Evolutionary conservation across 30 jellyfish, hydroid and myxozoan genomes (phyloP).

Genomic region (Aurelia sp.): DNA sequence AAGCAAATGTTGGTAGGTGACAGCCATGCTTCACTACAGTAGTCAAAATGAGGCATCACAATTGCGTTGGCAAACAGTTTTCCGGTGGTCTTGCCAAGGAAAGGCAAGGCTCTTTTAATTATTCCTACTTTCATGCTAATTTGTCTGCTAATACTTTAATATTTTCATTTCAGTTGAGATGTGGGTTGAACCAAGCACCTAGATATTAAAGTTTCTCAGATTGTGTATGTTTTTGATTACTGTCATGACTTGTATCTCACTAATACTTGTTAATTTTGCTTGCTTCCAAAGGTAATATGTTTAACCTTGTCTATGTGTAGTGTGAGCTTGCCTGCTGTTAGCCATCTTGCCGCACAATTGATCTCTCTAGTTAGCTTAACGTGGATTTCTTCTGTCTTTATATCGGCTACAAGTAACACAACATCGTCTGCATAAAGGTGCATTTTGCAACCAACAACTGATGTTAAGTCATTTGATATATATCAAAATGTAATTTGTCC

Average conservation of each 20-base stretch:
- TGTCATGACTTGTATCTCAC: conserved; percentile 14
- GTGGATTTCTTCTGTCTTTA: conserved; percentile 22
- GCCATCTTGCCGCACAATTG: conserved; percentile 29
- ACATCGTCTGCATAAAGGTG: conserved; percentile 58
- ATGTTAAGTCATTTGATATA: too few species aligned
- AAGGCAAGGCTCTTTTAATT: conserved; percentile 19
- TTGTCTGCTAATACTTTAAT: conserved; percentile 26
- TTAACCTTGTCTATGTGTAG: conserved; percentile 13
- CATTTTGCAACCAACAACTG: conserved; percentile 35
- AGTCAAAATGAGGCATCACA: conserved; percentile 42
- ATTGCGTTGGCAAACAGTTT: conserved; percentile 12
- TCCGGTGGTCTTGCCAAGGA: conserved; percentile 40
- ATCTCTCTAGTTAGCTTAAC: conserved; percentile 35
- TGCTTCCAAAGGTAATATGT: conserved; percentile 30
- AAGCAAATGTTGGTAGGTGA: conserved; percentile 41
- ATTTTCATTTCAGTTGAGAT: conserved; percentile 50
- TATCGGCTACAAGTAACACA: conserved; percentile 27
- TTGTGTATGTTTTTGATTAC: conserved; percentile 10
- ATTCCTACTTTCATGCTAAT: conserved; percentile 30
- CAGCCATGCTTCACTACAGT: conserved; percentile 56
- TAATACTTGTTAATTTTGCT: conserved; percentile 15
- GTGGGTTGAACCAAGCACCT: conserved; percentile 27
- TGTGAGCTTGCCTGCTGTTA: conserved; percentile 37
- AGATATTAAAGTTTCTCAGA: conserved; percentile 13
- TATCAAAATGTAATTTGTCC: conserved; percentile 52